A percentile compares a stretch with the other conserved stretches of the same genome.
Conservation (phyloP, 2,797 vertebrate species). For the Siniperca obscura region DNA sequence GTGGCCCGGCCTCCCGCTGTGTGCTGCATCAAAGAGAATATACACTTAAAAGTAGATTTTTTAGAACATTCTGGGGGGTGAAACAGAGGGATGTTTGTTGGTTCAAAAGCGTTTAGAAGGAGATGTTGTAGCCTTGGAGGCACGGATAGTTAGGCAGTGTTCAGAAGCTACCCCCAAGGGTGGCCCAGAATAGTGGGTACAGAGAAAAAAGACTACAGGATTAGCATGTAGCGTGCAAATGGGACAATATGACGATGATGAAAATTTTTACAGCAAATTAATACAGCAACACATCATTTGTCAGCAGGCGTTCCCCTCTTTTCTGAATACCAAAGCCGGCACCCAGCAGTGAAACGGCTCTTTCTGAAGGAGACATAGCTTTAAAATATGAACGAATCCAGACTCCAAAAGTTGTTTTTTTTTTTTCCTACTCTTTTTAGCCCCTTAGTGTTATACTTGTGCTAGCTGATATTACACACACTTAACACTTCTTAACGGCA, state of each 20-base stretch:
- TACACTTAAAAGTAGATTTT: slow-evolving; percentile 78
- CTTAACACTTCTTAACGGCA: background rate
- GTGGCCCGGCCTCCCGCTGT: slow-evolving; percentile 72
- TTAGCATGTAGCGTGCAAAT: slow-evolving; percentile 75
- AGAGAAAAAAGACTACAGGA: slow-evolving; percentile 63
- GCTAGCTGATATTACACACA: slow-evolving; percentile 4
- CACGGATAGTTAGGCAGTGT: slow-evolving; percentile 63
- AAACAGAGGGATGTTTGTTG: slow-evolving; percentile 79
- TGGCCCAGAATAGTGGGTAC: slow-evolving; percentile 61
- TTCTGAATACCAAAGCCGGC: slow-evolving; percentile 67
- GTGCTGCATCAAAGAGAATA: slow-evolving; percentile 84
- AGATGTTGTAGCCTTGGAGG: slow-evolving; percentile 73
- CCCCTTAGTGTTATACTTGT: background rate
- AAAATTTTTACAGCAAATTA: slow-evolving; percentile 78
- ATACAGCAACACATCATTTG: slow-evolving; percentile 74
- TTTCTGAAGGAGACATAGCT: slow-evolving; percentile 41
- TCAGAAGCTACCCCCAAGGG: slow-evolving; percentile 71
- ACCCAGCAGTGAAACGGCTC: slow-evolving; percentile 51
- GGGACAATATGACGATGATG: slow-evolving; percentile 71
- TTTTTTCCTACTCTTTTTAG: background rate
- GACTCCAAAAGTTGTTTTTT: slow-evolving; percentile 10
- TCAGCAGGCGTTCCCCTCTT: slow-evolving; percentile 67
- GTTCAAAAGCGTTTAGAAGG: slow-evolving; percentile 81
- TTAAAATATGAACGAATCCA: slow-evolving; percentile 46
- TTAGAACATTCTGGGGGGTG: slow-evolving; percentile 62